Percentiles rank a stretch among this genome's conserved stretches.
Conservation (phyloP, 2,113 vertebrate species). For the Nothobranchius kuhntae region DNA sequence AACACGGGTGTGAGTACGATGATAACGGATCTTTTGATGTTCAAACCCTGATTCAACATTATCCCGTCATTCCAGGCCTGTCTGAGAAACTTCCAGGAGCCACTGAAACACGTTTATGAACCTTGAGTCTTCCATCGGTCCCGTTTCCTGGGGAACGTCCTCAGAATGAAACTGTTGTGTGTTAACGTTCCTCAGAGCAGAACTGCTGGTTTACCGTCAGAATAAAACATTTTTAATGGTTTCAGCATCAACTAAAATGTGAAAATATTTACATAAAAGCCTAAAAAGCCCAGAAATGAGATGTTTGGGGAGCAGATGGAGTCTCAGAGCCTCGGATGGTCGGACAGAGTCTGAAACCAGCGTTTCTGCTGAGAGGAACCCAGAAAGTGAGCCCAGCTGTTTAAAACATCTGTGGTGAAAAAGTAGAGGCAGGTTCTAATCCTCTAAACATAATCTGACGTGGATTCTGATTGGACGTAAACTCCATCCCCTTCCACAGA, state of each 20-base stretch:
- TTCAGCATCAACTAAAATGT: slow-evolving; percentile 1
- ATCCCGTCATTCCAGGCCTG: no score
- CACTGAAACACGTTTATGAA: no score
- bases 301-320: neutral
- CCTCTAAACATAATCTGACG: slow-evolving; percentile 3
- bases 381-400: neutral
- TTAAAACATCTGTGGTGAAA: slow-evolving; percentile 39
- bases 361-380: slow-evolving; percentile 30
- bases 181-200: slow-evolving; percentile 41
- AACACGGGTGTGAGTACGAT: slow-evolving; percentile 1
- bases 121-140: slow-evolving; percentile 1
- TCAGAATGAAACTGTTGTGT: slow-evolving; percentile 17
- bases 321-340: neutral
- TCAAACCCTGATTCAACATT: no score
- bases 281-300: neutral
- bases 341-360: slow-evolving; percentile 19
- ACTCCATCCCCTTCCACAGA: neutral
- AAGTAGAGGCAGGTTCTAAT: slow-evolving; percentile 28
- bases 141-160: neutral
- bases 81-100: no score
- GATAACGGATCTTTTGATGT: slow-evolving; percentile 12
- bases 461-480: slow-evolving; percentile 19
- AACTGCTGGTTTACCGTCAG: slow-evolving; percentile 41
- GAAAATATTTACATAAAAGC: neutral
- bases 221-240: neutral